Conservation (phyloP, 2,797 vertebrate genomes). For the Epinephelus coioides region DNA sequence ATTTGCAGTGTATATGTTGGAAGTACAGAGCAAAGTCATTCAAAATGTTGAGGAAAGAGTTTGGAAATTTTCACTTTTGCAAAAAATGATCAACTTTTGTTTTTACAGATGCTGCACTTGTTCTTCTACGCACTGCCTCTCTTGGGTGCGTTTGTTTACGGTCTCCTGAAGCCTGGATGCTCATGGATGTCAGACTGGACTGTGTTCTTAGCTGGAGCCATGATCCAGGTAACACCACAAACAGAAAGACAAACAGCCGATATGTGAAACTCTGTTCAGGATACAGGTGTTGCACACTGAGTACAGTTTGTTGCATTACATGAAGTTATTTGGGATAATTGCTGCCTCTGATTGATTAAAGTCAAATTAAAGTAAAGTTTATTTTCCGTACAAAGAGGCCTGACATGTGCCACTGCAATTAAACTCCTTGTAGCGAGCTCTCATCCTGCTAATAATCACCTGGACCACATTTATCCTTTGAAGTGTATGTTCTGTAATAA, state of each 20-base stretch:
- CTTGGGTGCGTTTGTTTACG: constrained; percentile 86
- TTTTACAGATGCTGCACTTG: constrained; percentile 90
- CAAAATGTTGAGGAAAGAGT: neutral
- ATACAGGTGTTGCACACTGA: constrained; percentile 19
- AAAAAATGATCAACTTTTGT: neutral
- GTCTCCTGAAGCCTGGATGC: constrained; percentile 90
- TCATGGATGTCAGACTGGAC: constrained; percentile 93
- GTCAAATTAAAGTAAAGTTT: constrained; percentile 31
- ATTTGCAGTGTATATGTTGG: neutral
- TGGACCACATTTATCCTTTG: constrained; percentile 32
- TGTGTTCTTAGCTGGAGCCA: constrained; percentile 88
- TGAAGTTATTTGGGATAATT: constrained; percentile 4
- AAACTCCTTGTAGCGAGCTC: constrained; percentile 31
- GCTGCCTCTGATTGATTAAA: constrained; percentile 33
- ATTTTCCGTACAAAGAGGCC: neutral
- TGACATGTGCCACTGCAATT: constrained; percentile 35
- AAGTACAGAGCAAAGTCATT: neutral
- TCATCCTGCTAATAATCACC: constrained; percentile 43
- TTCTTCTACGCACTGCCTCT: constrained; percentile 92
- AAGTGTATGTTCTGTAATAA: constrained; percentile 47
- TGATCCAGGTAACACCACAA: constrained; percentile 87
- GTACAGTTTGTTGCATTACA: neutral
- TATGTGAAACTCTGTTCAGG: constrained; percentile 28
- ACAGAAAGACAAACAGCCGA: constrained; percentile 13
- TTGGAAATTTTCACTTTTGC: neutral